Base-by-base conservation (phyloP, 2,113 vertebrate species). In the Calidris pugnax region DNA sequence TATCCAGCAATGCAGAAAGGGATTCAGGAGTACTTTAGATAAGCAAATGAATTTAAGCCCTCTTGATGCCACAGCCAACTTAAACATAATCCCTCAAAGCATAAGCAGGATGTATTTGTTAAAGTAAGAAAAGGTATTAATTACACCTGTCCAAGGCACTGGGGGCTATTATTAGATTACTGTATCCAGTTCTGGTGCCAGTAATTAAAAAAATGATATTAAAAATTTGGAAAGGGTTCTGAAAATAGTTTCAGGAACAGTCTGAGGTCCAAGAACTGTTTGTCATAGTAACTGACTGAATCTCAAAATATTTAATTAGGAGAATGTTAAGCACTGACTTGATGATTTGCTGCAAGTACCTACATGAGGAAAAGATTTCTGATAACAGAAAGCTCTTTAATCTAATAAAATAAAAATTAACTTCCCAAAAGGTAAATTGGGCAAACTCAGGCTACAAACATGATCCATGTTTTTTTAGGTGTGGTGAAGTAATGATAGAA, bases 81-180 rank as follows among this genome's bases (percentile, higher is more conserved):
- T 77, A 66, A 87, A 89, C 24, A 78, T 93, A 94, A 97, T 94
- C 95, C 91, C 75, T 43, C 45, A 82, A 85, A 82, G 57, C 87
- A 60, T 82, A 79, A 89, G 91, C 66, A 91, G 89, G 77, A 94
- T 94, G 87, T 76, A 87, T 73, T 50, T 87, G 62, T 59, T 91
- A 19, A 72, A 66, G 81, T 14, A 89, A 73, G 85, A 64, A 82
- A 87, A 89, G 86, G 74, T 76, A 79, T 96, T 96, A 94, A 94
- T 79, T 62, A 53, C 93, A 95, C 93, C 95, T 96, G 95, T 91
- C 67, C 81, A 17, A 82, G 81, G 87, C 89, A 91, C 71, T 69
- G 67, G 87, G n/a, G 32, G 32, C 89, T 94, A 91, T 94, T 94
- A 75, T 76, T 94, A 76, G 81, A 69, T 64, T 82, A 83, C 69